Conservation (phyloP, 2,888 invertebrate genomes). For the Caenorhabditis afra region DNA sequence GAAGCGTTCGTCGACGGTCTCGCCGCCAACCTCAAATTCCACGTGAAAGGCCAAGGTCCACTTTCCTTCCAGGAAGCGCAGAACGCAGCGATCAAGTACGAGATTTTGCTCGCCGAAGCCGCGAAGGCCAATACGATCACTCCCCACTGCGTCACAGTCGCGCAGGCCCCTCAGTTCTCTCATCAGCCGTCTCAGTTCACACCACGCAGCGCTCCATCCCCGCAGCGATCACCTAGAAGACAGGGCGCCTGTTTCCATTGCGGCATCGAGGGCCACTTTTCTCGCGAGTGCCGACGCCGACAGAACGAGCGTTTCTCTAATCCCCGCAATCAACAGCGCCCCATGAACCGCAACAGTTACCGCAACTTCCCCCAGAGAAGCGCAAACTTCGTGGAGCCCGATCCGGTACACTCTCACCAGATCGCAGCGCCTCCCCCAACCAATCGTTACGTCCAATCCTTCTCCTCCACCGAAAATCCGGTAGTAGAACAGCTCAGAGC, state of each 20-base stretch:
- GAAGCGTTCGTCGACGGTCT: slow-evolving; percentile 16
- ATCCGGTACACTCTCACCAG: not conserved
- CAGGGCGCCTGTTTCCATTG: not conserved
- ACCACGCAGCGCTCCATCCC: too few species aligned
- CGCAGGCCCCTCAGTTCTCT: too few species aligned
- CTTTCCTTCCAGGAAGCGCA: not conserved
- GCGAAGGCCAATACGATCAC: not conserved
- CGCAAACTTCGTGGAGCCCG: not conserved
- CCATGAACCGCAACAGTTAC: not conserved
- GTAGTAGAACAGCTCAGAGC: not conserved
- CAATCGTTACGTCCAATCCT: too few species aligned
- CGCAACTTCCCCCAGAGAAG: not conserved
- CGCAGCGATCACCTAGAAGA: too few species aligned
- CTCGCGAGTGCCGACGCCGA: not conserved
- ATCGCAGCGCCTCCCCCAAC: too few species aligned
- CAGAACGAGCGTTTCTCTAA: too few species aligned
- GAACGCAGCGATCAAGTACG: slow-evolving; percentile 2
- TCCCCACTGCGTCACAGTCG: not conserved
- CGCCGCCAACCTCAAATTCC: not conserved
- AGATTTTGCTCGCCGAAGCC: not conserved
- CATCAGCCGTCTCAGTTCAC: not conserved
- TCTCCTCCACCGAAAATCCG: not conserved
- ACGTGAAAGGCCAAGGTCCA: not conserved
- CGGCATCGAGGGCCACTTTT: not conserved
- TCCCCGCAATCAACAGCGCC: too few species aligned